These are phyloP conservation scores for Cosmia trapezina DNA, from an alignment of 2,888 invertebrate species.

Conservation along the genomic window DNA sequence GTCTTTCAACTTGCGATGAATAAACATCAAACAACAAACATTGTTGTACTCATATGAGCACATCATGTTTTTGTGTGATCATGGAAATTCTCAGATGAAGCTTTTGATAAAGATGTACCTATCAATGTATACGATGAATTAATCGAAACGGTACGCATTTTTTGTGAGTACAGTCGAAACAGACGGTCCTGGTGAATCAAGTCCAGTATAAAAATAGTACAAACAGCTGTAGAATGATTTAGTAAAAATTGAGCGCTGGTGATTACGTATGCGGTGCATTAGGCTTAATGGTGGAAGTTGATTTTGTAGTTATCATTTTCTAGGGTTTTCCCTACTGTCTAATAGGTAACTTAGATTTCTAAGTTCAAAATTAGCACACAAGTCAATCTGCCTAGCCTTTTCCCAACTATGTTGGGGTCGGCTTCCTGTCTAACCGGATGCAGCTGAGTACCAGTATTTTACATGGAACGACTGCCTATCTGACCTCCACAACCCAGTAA, in stretches of 20 bases:
- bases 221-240: not conserved
- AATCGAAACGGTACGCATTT: not conserved
- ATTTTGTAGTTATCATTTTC: not conserved
- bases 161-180: not conserved
- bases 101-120: conserved; percentile 15
- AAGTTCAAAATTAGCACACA: too few species aligned
- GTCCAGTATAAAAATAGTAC: not conserved
- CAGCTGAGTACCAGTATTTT: too few species aligned
- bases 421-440: too few species aligned
- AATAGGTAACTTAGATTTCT: not conserved
- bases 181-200: not conserved
- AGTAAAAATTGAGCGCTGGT: not conserved
- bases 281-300: too few species aligned
- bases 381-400: too few species aligned
- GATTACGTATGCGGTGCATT: not conserved
- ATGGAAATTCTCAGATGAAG: conserved; percentile 31
- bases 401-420: too few species aligned
- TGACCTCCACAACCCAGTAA: too few species aligned
- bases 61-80: conserved; percentile 46
- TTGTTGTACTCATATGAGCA: conserved; percentile 4
- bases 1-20: conserved; percentile 49
- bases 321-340: not conserved
- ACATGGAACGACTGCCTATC: too few species aligned
- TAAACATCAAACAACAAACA: conserved; percentile 49
- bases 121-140: not conserved